phyloP scores from a whole-genome alignment of 2,113 vertebrate genomes.

The Carassius auratus region DNA sequence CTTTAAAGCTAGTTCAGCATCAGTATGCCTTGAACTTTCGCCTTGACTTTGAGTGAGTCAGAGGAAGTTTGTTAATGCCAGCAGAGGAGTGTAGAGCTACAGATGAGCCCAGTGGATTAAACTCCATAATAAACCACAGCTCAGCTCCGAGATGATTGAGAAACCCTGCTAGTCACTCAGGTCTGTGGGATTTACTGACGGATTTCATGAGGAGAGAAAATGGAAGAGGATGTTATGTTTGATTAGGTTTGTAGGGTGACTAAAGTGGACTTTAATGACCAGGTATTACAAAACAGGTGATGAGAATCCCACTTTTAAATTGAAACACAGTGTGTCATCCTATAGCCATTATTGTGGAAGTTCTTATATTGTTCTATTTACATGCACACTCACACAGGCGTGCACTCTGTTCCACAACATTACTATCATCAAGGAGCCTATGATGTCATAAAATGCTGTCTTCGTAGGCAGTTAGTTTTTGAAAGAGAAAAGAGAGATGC shows the following conservation, averaged over 20 bases:
- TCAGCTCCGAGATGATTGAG: conserved; percentile 67
- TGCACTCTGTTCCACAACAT: not conserved
- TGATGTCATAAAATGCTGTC: not conserved
- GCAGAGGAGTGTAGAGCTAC: conserved; percentile 57
- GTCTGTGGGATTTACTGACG: conserved; percentile 44
- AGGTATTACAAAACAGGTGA: not conserved
- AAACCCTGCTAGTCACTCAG: conserved; percentile 55
- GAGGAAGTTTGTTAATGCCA: conserved; percentile 69
- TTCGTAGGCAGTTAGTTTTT: not conserved
- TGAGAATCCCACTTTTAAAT: conserved; percentile 17
- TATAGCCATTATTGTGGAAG: not conserved
- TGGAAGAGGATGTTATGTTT: not conserved
- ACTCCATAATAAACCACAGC: conserved; percentile 69
- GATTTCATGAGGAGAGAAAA: conserved; percentile 33
- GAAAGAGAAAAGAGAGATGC: not conserved
- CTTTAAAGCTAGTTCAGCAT: conserved; percentile 2
- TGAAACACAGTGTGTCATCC: not conserved
- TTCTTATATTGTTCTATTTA: not conserved
- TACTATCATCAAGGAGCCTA: too few relatives aligned
- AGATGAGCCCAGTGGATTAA: conserved; percentile 68
- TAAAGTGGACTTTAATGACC: not conserved
- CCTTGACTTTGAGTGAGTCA: conserved; percentile 67
- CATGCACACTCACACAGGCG: not conserved
- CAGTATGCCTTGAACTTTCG: not conserved
- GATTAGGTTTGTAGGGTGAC: not conserved